Conservation (phyloP, 2,888 invertebrate species). For the Bibio marci region DNA sequence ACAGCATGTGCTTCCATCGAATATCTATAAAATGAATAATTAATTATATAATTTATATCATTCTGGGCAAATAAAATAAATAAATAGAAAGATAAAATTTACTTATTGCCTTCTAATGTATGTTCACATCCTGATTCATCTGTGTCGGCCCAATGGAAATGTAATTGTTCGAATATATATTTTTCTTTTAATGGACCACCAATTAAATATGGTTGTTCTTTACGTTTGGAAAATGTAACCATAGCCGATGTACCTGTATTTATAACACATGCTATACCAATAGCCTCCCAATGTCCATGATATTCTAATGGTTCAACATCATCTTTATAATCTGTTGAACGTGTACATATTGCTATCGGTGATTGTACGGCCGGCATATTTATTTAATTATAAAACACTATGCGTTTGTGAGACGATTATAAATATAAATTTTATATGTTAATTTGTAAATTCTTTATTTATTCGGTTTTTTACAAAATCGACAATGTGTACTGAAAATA, state of each 20-base stretch:
- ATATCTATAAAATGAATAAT: slow-evolving; percentile 30
- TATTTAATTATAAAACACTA: no score
- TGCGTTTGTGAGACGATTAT: no score
- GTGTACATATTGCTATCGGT: slow-evolving; percentile 28
- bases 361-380: slow-evolving; percentile 21
- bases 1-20: slow-evolving; percentile 67
- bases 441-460: no score
- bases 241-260: slow-evolving; percentile 34
- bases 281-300: slow-evolving; percentile 29
- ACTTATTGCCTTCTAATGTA: slow-evolving; percentile 52
- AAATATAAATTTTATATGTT: no score
- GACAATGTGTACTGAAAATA: no score
- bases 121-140: slow-evolving; percentile 66
- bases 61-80: background rate
- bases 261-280: slow-evolving; percentile 26
- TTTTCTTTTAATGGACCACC: slow-evolving; percentile 49
- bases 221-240: slow-evolving; percentile 40
- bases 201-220: slow-evolving; percentile 37
- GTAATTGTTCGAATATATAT: slow-evolving; percentile 58
- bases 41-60: background rate
- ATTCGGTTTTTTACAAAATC: no score
- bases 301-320: slow-evolving; percentile 28
- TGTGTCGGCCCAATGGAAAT: slow-evolving; percentile 66
- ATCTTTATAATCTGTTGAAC: slow-evolving; percentile 27
- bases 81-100: slow-evolving; percentile 17